phyloP scores from a whole-genome alignment of 2,888 invertebrate species.

The Lymantria dispar region DNA sequence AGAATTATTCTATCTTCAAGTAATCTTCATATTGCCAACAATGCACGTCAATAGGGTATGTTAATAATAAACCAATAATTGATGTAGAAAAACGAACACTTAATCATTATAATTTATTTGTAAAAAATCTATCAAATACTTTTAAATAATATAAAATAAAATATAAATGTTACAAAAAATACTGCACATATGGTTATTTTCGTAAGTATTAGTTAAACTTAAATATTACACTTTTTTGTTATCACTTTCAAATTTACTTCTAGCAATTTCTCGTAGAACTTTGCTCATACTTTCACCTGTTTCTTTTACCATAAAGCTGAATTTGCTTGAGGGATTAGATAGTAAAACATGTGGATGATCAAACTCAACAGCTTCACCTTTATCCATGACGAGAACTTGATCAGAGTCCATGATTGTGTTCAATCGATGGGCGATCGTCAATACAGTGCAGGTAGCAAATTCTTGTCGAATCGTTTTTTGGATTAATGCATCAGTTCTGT shows the following conservation, averaged over 20 bases:
- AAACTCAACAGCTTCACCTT: slow-evolving; percentile 87
- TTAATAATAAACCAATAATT: too few relatives aligned
- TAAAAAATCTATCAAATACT: too few relatives aligned
- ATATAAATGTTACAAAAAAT: too few relatives aligned
- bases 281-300: slow-evolving; percentile 80
- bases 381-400: slow-evolving; percentile 92
- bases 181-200: too few relatives aligned
- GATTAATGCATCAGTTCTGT: slow-evolving; percentile 87
- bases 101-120: too few relatives aligned
- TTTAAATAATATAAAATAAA: too few relatives aligned
- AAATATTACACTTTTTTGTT: slow-evolving; percentile 15
- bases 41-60: too few relatives aligned
- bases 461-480: slow-evolving; percentile 90
- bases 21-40: too few relatives aligned
- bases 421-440: slow-evolving; percentile 95
- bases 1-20: too few relatives aligned
- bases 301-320: slow-evolving; percentile 86
- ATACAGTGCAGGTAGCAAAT: slow-evolving; percentile 90
- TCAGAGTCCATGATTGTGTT: slow-evolving; percentile 97
- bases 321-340: slow-evolving; percentile 79
- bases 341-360: slow-evolving; percentile 86
- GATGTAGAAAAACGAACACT: too few relatives aligned
- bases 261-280: slow-evolving; percentile 58
- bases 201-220: too few relatives aligned
- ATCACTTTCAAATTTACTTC: slow-evolving; percentile 51